Evolutionary conservation across 2,888 invertebrate genomes (phyloP), one percentile per base, ranked within the genome.

Genomic region (Himalopsyche japonica): DNA sequence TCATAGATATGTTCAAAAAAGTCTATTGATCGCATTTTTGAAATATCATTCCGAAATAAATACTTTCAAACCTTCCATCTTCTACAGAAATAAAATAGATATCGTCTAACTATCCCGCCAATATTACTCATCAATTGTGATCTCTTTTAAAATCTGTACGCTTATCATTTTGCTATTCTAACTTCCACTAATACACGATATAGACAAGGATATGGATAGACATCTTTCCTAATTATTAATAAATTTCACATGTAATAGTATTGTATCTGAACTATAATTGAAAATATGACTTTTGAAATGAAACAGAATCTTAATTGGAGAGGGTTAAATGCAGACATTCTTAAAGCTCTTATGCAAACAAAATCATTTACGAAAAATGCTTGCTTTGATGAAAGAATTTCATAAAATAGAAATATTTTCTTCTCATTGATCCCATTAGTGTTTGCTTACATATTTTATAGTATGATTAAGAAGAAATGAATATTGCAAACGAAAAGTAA

Each of bases 141-240:
- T 27, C 12, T 70, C 30, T 70, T 27, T 15, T 27, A 43, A 70
- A 70, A 70, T 30, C 70, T 70, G 70, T 70, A 70, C 27, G 70
- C 20, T 70, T 70, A 70, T 70, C 70, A 70, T 70, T 70, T 70
- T 70, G 70, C 70, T 70, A 70, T 70, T 70, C 70, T 70, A 70
- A 70, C 70, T 70, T 70, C 27, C 70, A 70, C 70, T 70, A 70
- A 27, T 3, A 70, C 27, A 70, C 70, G 76, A 81, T 80, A 80
- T 64, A 76, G 77, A 49, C 77, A 27, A 70, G 82, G 82, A 82
- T 82, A 82, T 82, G 82, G 77, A 82, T 82, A 82, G 82, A 82
- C 82, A 82, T 82, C 24, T 82, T 30, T 70, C 10, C 27, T 70
- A 70, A 70, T 27, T 70, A 70, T 70, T 70, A 70, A 27, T 70